Percentiles rank a stretch among this genome's conserved stretches.
phyloP scores from a whole-genome alignment of 2,113 vertebrate species.

The Vulpes ferrilata region DNA sequence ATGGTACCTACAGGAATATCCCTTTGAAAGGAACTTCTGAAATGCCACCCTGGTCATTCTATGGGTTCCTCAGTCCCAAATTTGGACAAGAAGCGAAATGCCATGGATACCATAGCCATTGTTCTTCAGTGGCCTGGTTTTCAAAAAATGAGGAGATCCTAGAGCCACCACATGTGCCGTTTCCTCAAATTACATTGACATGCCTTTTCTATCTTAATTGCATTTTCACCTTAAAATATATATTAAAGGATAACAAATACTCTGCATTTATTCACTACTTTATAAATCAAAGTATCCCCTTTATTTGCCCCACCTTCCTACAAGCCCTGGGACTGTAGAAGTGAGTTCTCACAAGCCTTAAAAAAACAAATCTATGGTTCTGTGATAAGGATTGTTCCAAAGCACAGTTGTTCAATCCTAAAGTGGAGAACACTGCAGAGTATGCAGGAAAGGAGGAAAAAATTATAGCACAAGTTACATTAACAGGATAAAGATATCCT shows the following conservation, averaged over 20 bases:
- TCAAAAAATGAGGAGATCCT: not conserved
- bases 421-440: not conserved
- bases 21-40: conserved; percentile 8
- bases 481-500: not conserved
- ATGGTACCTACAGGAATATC: not conserved
- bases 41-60: not conserved
- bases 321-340: not conserved
- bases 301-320: not conserved
- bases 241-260: not conserved
- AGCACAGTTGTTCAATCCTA: not conserved
- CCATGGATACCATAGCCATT: not conserved
- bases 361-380: not conserved
- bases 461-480: not conserved
- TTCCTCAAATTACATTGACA: not conserved
- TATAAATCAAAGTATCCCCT: not conserved
- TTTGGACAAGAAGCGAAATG: not conserved
- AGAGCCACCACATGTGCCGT: not conserved
- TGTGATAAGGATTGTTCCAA: not conserved
- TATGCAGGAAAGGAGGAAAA: not conserved
- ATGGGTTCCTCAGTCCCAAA: not conserved
- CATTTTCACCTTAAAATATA: not conserved
- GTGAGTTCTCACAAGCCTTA: not conserved
- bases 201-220: not conserved
- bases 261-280: not conserved
- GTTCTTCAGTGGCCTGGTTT: not conserved